Evolutionary conservation across 2,797 vertebrate species (phyloP).

Genomic region (Coilia nasus): DNA sequence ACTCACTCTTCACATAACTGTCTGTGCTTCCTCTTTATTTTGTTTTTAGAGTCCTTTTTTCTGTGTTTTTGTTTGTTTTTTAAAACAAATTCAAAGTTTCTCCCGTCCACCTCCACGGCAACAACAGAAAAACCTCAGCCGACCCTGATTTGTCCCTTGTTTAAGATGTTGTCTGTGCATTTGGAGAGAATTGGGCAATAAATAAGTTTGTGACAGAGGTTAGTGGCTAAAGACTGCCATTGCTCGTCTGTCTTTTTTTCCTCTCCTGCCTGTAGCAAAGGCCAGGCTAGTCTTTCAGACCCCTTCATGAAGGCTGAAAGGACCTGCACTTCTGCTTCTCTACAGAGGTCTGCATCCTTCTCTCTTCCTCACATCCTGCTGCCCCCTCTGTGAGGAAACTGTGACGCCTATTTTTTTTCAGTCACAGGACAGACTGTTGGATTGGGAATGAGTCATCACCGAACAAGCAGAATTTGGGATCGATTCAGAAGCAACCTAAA

Average conservation of each 20-base stretch:
- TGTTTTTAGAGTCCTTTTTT: neutral
- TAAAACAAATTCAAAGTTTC: neutral
- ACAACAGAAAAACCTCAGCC: neutral
- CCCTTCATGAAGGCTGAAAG: neutral
- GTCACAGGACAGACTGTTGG: neutral
- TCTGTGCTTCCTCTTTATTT: neutral
- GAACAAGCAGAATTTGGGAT: slow-evolving; percentile 20
- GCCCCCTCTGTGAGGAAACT: neutral
- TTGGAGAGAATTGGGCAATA: neutral
- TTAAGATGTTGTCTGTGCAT: neutral
- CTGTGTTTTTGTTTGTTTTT: neutral
- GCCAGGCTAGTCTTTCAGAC: neutral
- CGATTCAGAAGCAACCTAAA: slow-evolving; percentile 6
- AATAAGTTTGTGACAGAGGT: neutral
- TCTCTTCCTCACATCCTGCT: neutral
- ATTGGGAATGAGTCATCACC: slow-evolving; percentile 21
- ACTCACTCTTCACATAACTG: neutral
- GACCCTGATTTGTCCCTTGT: neutral
- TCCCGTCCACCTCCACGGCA: neutral
- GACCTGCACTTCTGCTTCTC: neutral
- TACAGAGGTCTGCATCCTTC: neutral
- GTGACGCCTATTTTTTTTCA: neutral
- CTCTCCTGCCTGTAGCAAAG: neutral
- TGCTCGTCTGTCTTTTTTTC: neutral
- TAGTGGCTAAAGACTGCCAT: neutral